Conservation (phyloP, 2,797 vertebrate genomes). For the Danio tinwini region DNA sequence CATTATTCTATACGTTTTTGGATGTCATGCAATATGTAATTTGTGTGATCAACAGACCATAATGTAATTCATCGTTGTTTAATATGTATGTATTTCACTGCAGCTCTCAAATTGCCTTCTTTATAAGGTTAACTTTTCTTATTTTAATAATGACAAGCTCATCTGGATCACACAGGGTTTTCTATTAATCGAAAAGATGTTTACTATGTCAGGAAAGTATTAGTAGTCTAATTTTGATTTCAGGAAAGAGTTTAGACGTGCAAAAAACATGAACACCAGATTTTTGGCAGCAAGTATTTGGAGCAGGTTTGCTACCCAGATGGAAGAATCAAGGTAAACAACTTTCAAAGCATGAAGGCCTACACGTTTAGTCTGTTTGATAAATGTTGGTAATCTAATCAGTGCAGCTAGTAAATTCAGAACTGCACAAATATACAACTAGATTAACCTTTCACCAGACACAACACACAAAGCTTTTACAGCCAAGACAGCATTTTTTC, state of each 20-base stretch:
- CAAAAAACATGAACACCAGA: neutral
- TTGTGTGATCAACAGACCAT: neutral
- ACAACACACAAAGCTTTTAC: neutral
- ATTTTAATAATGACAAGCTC: slow-evolving; percentile 1
- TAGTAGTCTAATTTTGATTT: slow-evolving; percentile 7
- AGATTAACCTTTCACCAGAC: neutral
- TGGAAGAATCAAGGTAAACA: slow-evolving; percentile 23
- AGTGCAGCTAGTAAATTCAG: neutral
- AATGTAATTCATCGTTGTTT: neutral
- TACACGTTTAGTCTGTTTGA: neutral
- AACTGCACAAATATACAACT: neutral
- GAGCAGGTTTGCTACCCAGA: slow-evolving; percentile 10
- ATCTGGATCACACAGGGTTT: slow-evolving; percentile 19
- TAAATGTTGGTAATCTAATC: slow-evolving; percentile 2
- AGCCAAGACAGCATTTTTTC: neutral
- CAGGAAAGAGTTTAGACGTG: neutral
- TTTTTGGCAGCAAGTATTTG: slow-evolving; percentile 7
- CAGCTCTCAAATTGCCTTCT: neutral
- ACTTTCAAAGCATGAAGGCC: neutral
- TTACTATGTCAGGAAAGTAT: neutral
- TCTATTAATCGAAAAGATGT: neutral
- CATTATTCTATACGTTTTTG: neutral
- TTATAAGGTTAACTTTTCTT: neutral
- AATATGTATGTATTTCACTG: neutral
- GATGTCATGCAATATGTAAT: neutral